A percentile compares a stretch with the other conserved stretches of the same genome.
Evolutionary conservation across 2,113 vertebrate species (phyloP).

Genomic region (Saguinus midas): DNA sequence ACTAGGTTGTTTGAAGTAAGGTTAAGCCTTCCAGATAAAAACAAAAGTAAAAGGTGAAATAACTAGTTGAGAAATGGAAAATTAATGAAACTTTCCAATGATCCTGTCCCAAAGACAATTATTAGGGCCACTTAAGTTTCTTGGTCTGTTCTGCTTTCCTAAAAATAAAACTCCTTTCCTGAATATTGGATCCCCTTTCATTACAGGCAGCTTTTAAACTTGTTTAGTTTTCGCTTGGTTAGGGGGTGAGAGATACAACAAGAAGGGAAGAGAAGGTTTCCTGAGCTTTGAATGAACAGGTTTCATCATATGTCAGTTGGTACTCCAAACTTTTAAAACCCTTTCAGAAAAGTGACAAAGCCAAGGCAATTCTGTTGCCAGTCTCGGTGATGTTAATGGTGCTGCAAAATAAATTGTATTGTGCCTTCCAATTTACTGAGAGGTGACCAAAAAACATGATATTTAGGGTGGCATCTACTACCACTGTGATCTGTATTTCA

Average conservation of each 20-base stretch:
- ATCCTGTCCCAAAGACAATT: background rate
- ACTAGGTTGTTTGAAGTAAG: background rate
- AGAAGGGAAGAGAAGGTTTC: constrained; percentile 14
- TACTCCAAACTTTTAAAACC: background rate
- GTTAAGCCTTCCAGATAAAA: constrained; percentile 7
- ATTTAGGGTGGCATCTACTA: background rate
- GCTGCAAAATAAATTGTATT: constrained; percentile 9
- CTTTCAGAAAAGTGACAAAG: constrained; percentile 1
- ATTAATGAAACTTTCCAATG: background rate
- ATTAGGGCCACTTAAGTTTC: background rate
- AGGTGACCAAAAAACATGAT: background rate
- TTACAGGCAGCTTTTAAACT: constrained; percentile 35
- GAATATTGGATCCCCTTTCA: background rate
- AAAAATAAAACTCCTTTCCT: constrained; percentile 10
- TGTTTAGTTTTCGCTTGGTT: background rate
- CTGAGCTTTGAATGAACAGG: background rate
- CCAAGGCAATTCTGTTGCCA: background rate
- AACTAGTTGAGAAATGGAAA: constrained; percentile 2
- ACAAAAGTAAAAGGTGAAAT: constrained; percentile 28
- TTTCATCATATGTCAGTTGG: background rate
- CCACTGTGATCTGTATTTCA: constrained; percentile 18
- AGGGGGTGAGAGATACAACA: background rate
- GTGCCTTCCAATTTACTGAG: background rate
- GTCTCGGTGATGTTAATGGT: background rate
- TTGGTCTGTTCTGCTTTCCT: constrained; percentile 25